phyloP scores from a whole-genome alignment of 1,140 invertebrate species.

The Phocides pigmalion region DNA sequence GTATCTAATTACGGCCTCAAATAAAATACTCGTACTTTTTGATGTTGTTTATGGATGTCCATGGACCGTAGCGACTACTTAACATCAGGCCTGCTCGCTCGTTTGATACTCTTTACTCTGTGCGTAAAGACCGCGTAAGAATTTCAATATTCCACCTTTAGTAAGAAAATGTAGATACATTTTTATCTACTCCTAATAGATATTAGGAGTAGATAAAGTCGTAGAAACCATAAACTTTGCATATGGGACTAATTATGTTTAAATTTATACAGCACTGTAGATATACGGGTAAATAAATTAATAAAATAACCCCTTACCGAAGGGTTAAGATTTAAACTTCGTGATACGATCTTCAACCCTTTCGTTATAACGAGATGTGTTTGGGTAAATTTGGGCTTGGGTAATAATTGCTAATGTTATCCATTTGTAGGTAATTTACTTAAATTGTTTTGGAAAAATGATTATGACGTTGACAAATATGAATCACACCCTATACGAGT shows the following conservation, averaged over 20 bases:
- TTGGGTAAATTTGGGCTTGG: conserved; percentile 19
- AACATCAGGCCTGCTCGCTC: no score
- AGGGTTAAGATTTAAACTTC: conserved; percentile 69
- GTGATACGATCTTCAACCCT: conserved; percentile 68
- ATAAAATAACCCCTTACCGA: conserved; percentile 68
- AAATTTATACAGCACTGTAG: conserved; percentile 66
- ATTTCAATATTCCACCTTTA: background rate
- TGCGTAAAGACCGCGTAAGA: background rate
- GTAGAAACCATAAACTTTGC: conserved; percentile 66
- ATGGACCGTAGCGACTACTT: no score
- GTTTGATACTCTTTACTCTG: no score
- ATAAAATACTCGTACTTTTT: no score
- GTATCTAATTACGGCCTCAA: no score
- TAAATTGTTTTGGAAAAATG: conserved; percentile 6
- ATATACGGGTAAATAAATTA: conserved; percentile 77
- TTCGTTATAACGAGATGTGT: conserved; percentile 37
- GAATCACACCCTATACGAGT: no score
- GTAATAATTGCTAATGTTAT: conserved; percentile 19
- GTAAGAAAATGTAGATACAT: conserved; percentile 64
- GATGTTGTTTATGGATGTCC: no score
- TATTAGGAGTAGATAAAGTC: conserved; percentile 67
- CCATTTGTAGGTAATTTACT: conserved; percentile 8
- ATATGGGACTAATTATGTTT: conserved; percentile 72
- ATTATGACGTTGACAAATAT: background rate
- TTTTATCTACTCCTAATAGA: no score